These are phyloP conservation scores for Phalacrocorax carbo DNA, from an alignment of 2,113 vertebrate genomes.

Conservation along the genomic window DNA sequence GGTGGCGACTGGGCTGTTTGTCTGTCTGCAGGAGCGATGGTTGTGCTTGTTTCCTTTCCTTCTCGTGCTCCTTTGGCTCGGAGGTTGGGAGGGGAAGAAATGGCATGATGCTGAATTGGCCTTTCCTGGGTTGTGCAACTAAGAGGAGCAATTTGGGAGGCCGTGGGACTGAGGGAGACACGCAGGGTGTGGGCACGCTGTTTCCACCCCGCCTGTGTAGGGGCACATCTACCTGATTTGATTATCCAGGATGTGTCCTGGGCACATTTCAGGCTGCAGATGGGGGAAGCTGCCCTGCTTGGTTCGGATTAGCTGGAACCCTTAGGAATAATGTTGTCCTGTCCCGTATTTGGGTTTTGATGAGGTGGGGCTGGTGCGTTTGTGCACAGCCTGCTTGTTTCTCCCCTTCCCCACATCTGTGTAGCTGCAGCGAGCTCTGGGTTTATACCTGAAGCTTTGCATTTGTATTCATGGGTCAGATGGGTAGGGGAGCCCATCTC, in stretches of 20 bases:
- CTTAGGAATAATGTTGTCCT: background rate
- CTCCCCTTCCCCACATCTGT: background rate
- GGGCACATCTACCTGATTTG: background rate
- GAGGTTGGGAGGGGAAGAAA: background rate
- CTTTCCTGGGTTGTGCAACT: background rate
- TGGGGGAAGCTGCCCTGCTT: background rate
- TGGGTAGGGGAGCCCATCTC: background rate
- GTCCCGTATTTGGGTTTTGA: fast-evolving
- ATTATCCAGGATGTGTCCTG: background rate
- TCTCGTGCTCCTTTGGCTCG: background rate
- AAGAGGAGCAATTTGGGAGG: background rate
- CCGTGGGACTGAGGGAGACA: background rate
- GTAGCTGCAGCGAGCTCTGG: background rate
- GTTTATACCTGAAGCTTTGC: background rate
- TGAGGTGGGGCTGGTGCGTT: background rate
- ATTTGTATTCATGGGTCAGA: background rate
- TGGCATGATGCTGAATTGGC: background rate
- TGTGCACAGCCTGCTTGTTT: background rate
- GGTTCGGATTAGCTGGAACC: background rate
- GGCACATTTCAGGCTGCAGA: background rate
- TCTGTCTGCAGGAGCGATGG: background rate
- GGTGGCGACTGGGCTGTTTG: background rate
- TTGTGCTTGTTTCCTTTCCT: background rate
- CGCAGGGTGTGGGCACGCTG: background rate
- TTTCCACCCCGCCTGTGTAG: background rate